Evolutionary conservation across 2,888 invertebrate genomes (phyloP).

Genomic region (Lymantria monacha): DNA sequence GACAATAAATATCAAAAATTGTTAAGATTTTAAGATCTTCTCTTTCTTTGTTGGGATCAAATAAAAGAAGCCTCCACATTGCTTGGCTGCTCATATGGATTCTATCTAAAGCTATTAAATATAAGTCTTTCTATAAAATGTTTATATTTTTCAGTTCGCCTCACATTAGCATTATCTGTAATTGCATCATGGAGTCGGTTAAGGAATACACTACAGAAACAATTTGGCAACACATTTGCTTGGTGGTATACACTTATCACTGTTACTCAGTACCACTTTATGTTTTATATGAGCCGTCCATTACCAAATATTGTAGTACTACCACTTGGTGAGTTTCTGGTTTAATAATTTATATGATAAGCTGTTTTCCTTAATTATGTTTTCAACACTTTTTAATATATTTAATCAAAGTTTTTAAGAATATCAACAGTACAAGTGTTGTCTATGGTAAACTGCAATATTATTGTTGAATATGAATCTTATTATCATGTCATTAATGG

Average conservation of each 20-base stretch:
- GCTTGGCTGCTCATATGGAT: no score
- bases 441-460: background rate
- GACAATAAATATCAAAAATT: no score
- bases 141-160: slow-evolving; percentile 86
- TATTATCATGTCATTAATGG: no score
- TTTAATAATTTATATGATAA: background rate
- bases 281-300: slow-evolving; percentile 97
- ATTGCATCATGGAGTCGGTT: slow-evolving; percentile 88
- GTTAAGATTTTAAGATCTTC: no score
- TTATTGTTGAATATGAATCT: background rate
- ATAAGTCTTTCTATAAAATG: no score
- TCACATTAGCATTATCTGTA: slow-evolving; percentile 89
- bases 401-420: no score
- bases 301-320: slow-evolving; percentile 97
- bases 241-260: slow-evolving; percentile 93
- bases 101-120: no score
- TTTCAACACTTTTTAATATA: no score
- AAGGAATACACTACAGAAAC: slow-evolving; percentile 86
- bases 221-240: slow-evolving; percentile 89
- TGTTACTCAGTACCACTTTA: slow-evolving; percentile 97
- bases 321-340: slow-evolving; percentile 87
- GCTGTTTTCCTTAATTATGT: no score
- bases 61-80: no score
- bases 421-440: background rate
- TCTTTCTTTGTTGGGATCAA: no score